Base-by-base conservation (phyloP, 2,797 vertebrate species). In the Sebastes flavidus region DNA sequence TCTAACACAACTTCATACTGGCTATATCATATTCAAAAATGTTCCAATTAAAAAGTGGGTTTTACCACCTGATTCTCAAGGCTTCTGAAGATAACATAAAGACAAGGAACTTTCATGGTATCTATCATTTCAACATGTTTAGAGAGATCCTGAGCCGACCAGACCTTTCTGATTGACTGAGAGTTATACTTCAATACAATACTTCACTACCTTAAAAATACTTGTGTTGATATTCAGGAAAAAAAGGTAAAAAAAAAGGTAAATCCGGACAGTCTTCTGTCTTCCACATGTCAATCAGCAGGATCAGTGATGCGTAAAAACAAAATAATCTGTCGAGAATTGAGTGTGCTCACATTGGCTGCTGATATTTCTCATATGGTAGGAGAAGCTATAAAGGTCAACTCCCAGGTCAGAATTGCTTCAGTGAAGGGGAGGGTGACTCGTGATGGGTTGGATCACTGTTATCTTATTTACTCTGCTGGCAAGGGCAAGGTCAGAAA, bases 371-470 rank as follows among this genome's bases (percentile, higher is more conserved):
- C 11, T 81, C 58, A 78, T 8, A 54, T 3, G 25, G 9, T 7
- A 29, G 25, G 52, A 59, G 68, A 74, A 38, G 5, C 52, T 88
- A 89, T 93, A 92, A 91, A 91, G 24, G 55, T 84, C 63, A 58
- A 20, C 5, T 61, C n/a, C 20, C 9, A 32, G 29, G 52, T 77
- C 58, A 75, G 29, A 14, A 2, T 16, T 34, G 49, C 49, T 66
- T 59, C 46, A 82, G 83, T 70, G n/a, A 49, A 68, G 59, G 61
- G 71, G 63, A 81, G 69, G 78, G 82, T 27, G 54, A 10, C n/a
- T 81, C 55, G 8, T 69, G 38, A 95, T 95, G 93, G 87, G 80
- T 80, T 78, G 84, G 85, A 60, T 89, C 18, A 25, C 52, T 63
- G 2, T 91, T 12, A 63, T 93, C 29, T 61, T 94, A 54, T 30